A percentile compares a stretch with the other conserved stretches of the same genome.
Conservation (phyloP, 2,113 vertebrate species). For the Urocitellus parryii region DNA sequence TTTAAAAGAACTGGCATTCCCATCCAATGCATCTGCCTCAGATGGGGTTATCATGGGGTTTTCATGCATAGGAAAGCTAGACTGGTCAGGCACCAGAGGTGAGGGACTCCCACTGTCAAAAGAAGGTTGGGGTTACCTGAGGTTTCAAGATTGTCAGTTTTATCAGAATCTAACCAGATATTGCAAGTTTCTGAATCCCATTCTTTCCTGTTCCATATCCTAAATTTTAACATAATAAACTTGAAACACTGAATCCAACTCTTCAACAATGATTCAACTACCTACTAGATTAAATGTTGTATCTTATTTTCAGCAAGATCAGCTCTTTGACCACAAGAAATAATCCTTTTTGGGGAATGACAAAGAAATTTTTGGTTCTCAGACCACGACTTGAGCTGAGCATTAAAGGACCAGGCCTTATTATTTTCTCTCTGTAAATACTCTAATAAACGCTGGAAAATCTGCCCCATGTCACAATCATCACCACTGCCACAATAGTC, state of each 20-base stretch:
- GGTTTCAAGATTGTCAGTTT: background rate
- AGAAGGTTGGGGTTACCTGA: background rate
- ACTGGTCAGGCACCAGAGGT: background rate
- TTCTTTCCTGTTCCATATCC: background rate
- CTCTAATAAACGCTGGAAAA: background rate
- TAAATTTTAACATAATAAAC: background rate
- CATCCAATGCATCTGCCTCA: background rate
- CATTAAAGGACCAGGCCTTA: background rate
- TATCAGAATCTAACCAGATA: conserved; percentile 19
- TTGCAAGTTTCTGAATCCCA: background rate
- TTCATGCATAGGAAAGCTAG: background rate
- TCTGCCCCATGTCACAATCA: background rate
- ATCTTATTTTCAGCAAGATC: background rate
- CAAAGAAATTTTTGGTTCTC: background rate
- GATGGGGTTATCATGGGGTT: background rate
- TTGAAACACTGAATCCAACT: background rate
- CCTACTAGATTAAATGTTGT: background rate
- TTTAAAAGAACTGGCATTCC: background rate
- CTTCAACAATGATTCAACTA: background rate
- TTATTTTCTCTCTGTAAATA: background rate
- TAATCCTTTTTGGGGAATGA: background rate
- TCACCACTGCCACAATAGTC: background rate
- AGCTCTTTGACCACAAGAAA: background rate
- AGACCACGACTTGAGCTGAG: background rate
- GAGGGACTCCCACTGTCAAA: background rate